phyloP scores from a whole-genome alignment of 2,888 invertebrate species.

The Tiliacea aurago region DNA sequence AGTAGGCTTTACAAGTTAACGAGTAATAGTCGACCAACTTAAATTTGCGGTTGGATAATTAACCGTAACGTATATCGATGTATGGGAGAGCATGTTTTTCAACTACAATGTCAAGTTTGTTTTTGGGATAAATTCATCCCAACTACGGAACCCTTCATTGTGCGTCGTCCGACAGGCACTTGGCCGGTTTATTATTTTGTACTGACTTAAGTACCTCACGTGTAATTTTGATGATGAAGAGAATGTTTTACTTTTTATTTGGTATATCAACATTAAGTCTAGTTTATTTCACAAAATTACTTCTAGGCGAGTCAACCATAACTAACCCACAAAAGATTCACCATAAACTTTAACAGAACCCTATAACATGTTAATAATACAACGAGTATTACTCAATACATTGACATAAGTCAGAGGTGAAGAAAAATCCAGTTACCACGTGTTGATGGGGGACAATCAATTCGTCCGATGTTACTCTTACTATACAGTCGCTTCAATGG shows the following conservation, averaged over 20 bases:
- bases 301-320: background rate
- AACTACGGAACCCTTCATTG: too few species aligned
- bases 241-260: background rate
- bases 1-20: too few species aligned
- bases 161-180: too few species aligned
- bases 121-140: too few species aligned
- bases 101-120: too few species aligned
- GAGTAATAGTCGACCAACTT: too few species aligned
- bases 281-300: background rate
- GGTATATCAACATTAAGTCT: background rate
- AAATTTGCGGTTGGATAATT: too few species aligned
- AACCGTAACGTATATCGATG: too few species aligned
- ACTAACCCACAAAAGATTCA: background rate
- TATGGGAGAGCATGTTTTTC: too few species aligned
- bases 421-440: conserved; percentile 50
- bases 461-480: conserved; percentile 67
- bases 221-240: background rate
- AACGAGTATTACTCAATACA: conserved; percentile 11
- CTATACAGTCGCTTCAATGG: conserved; percentile 77
- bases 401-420: conserved; percentile 3
- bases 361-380: background rate
- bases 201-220: background rate
- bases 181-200: conserved; percentile 11
- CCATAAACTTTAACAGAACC: background rate
- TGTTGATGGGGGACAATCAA: conserved; percentile 51